Conservation (phyloP, 2,888 invertebrate species). For the Diogma glabrata region DNA sequence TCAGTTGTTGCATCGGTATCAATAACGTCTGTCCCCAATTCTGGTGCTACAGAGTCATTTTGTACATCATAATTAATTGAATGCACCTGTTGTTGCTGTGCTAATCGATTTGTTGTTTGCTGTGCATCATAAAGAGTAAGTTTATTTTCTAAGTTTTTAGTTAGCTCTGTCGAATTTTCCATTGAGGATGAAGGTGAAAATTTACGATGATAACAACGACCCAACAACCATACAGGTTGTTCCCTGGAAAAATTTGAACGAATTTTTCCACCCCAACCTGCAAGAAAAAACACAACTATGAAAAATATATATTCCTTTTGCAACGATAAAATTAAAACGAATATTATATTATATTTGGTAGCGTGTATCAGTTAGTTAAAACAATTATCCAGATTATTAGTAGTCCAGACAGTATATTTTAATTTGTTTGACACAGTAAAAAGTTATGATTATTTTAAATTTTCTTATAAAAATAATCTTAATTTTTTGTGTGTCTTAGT, state of each 20-base stretch:
- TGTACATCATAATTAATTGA: neutral
- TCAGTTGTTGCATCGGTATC: slow-evolving; percentile 26
- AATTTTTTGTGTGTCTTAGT: too few relatives aligned
- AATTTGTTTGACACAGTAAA: too few relatives aligned
- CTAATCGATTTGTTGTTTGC: neutral
- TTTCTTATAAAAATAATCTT: too few relatives aligned
- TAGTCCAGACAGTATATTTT: too few relatives aligned
- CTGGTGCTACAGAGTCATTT: neutral
- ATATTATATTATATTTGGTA: too few relatives aligned
- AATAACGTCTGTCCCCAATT: slow-evolving; percentile 13
- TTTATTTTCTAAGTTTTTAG: slow-evolving; percentile 20
- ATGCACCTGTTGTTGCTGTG: slow-evolving; percentile 14
- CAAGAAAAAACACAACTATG: slow-evolving; percentile 9
- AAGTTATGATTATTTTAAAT: too few relatives aligned
- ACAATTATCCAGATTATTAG: too few relatives aligned
- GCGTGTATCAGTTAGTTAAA: too few relatives aligned
- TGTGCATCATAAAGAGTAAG: neutral
- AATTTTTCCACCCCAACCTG: slow-evolving; percentile 66
- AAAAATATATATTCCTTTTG: too few relatives aligned
- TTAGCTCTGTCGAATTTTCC: slow-evolving; percentile 35
- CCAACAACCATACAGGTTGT: slow-evolving; percentile 77
- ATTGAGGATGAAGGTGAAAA: slow-evolving; percentile 44
- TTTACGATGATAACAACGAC: slow-evolving; percentile 70
- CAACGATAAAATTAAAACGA: too few relatives aligned
- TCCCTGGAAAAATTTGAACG: slow-evolving; percentile 69